These are phyloP conservation scores for Prosapia bicincta DNA, from an alignment of 2,888 invertebrate genomes.

Conservation along the genomic window DNA sequence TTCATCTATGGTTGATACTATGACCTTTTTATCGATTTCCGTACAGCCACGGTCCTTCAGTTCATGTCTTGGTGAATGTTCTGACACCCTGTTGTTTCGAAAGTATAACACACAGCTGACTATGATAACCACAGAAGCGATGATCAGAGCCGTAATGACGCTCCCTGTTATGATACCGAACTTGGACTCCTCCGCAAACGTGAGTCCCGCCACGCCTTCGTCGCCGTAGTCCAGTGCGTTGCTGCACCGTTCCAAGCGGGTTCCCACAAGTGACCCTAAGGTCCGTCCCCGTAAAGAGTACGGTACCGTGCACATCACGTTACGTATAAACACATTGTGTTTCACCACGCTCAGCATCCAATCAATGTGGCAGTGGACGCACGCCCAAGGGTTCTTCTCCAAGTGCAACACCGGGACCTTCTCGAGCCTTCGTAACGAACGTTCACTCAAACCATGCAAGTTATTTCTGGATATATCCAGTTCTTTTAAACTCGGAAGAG, in stretches of 20 bases:
- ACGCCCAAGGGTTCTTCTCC: conserved; percentile 64
- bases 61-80: neutral
- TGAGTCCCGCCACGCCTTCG: conserved; percentile 45
- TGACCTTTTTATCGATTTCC: neutral
- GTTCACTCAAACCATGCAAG: conserved; percentile 59
- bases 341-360: conserved; percentile 56
- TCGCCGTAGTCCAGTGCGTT: conserved; percentile 54
- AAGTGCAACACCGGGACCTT: conserved; percentile 52
- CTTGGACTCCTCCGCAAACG: conserved; percentile 40
- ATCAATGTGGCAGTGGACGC: conserved; percentile 62
- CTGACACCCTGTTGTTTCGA: conserved; percentile 42
- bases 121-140: conserved; percentile 49
- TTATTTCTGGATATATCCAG: conserved; percentile 71
- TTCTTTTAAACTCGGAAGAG: conserved; percentile 56
- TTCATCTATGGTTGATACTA: neutral
- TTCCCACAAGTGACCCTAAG: conserved; percentile 45
- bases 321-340: conserved; percentile 52
- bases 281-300: conserved; percentile 51
- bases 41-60: neutral
- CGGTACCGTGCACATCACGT: conserved; percentile 54
- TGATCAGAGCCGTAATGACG: conserved; percentile 54
- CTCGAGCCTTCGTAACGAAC: conserved; percentile 56
- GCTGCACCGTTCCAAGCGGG: conserved; percentile 49
- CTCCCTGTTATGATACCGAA: conserved; percentile 44
- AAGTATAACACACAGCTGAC: conserved; percentile 62